Evolutionary conservation across 2,888 invertebrate species (phyloP).

Genomic region (Eudemis profundana): DNA sequence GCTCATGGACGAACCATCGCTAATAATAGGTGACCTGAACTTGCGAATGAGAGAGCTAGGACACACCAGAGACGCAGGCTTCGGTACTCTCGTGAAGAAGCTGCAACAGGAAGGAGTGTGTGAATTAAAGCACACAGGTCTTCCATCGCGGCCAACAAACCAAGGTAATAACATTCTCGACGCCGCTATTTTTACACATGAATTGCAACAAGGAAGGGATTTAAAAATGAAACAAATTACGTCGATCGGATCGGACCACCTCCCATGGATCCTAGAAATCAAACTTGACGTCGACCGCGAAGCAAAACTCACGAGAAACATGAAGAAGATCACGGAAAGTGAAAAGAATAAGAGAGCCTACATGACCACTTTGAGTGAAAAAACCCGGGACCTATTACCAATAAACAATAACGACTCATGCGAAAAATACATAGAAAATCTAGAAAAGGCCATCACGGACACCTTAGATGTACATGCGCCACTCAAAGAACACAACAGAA

Average conservation of each 20-base stretch:
- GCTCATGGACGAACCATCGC: conserved; percentile 10
- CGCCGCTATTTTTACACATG: conserved; percentile 7
- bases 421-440: conserved; percentile 13
- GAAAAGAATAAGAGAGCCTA: not conserved
- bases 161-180: conserved; percentile 22
- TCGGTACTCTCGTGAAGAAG: conserved; percentile 13
- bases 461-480: conserved; percentile 13
- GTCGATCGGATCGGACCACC: conserved; percentile 7
- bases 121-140: conserved; percentile 24
- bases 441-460: conserved; percentile 11
- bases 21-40: conserved; percentile 15
- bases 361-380: conserved; percentile 10
- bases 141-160: conserved; percentile 25
- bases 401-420: conserved; percentile 7
- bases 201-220: not conserved
- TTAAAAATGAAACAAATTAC: conserved; percentile 6
- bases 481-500: conserved; percentile 12
- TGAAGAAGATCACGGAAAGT: conserved; percentile 6
- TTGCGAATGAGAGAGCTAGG: conserved; percentile 18
- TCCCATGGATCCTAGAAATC: too few species aligned
- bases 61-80: conserved; percentile 19
- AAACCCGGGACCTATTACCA: not conserved
- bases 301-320: conserved; percentile 14
- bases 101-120: conserved; percentile 19
- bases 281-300: conserved; percentile 25